A percentile compares a stretch with the other conserved stretches of the same genome.
Evolutionary conservation across 2,797 vertebrate species (phyloP).

Genomic region (Hemibagrus guttatus): DNA sequence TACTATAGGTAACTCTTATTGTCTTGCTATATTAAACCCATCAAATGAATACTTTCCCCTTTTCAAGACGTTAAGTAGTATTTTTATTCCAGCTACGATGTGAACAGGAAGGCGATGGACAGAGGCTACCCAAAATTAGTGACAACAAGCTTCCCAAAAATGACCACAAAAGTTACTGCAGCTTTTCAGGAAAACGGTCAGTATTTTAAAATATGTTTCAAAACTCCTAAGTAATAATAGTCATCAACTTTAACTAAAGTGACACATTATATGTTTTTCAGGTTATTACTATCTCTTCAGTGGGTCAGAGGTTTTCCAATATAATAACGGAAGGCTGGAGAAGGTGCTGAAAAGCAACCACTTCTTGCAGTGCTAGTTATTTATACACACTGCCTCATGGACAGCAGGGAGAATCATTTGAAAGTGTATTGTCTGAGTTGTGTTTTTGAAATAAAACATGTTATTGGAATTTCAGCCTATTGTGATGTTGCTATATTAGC

Average conservation of each 20-base stretch:
- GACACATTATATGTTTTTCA: background rate
- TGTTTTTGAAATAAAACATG: background rate
- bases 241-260: background rate
- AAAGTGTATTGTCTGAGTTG: background rate
- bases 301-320: background rate
- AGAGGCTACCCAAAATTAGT: conserved; percentile 68
- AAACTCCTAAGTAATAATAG: background rate
- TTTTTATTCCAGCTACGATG: conserved; percentile 71
- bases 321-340: background rate
- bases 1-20: conserved; percentile 73
- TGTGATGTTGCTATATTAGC: background rate
- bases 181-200: conserved; percentile 75
- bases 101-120: conserved; percentile 69
- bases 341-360: background rate
- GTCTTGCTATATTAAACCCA: background rate
- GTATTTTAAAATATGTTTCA: background rate
- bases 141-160: conserved; percentile 66
- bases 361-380: conserved; percentile 30
- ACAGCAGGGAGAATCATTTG: background rate
- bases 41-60: background rate
- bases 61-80: background rate
- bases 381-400: background rate
- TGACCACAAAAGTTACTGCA: conserved; percentile 69
- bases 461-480: background rate
- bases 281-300: conserved; percentile 30